Evolutionary conservation across 2,797 vertebrate species (phyloP), one percentile per base, ranked within the genome.

Genomic region (Bradypus variegatus): DNA sequence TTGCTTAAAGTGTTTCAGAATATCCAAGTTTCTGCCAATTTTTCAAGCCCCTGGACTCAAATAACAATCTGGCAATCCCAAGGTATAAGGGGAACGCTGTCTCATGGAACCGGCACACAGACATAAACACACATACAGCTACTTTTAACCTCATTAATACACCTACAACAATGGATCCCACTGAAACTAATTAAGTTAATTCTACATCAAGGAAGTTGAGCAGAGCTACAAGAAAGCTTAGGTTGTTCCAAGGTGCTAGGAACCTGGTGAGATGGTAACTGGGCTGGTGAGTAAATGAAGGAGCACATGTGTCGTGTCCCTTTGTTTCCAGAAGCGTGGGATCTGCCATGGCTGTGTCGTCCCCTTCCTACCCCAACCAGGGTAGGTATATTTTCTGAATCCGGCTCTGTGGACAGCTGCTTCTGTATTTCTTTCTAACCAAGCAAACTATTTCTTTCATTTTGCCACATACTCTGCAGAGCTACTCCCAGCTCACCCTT

Each of bases 361-460:
- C 53, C 27, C 58, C 50, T 53, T n/a, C 29, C 2, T 58, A 21
- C 58, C 21, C 58, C 58, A 58, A 58, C 58, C 21, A 8, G 2
- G 29, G 33, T 64, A 67, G 55, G 8, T 67, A 45, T 84, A 29
- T 67, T 53, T 64, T 73, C 38, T 60, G 53, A 38, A 16, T 5
- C 23, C 36, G 19, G 13, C 15, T 95, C 73, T 36, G 21, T 19
- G n/a, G 33, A 84, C 45, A n/a, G 45, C 41, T 31, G 38, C n/a
- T 27, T 73, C 33, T 78, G 50, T 69, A 36, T 83, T 62, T 70
- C 69, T 70, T 85, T 91, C 36, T 77, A 64, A 27, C 2, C 77
- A 76, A 45, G 41, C 23, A 36, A 48, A 95, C 89, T 65, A 84
- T 95, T 95, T 94, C 94, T 96, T 95, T 97, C 95, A 88, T 96